Base-by-base conservation (phyloP, 2,888 invertebrate species). In the Euspilapteryx auroguttella region DNA sequence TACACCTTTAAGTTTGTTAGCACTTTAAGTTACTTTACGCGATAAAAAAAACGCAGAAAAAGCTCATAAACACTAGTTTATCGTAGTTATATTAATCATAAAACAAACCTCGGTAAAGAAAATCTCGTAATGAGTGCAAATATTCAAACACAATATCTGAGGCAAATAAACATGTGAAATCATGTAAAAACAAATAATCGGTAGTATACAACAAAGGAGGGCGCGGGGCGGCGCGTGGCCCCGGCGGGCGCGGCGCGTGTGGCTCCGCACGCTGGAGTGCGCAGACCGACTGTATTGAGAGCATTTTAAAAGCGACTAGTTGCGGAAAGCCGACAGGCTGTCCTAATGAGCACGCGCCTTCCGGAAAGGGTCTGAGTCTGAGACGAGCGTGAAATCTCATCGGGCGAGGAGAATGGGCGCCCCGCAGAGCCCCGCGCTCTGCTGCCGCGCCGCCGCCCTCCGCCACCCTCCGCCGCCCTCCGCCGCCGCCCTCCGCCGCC, bases 131-230 rank as follows among this genome's bases (percentile, higher is more conserved):
- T n/a, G n/a, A n/a, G n/a, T n/a, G n/a, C n/a, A n/a, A n/a, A n/a
- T n/a, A n/a, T n/a, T n/a, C n/a, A n/a, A n/a, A 23, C 23, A 6
- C 9, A 23, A 23, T 3, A 9, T 23, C 10, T 6, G 23, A 10
- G 23, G 14, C 28, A 40, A 57, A 58, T 56, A 57, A 55, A 58
- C 58, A 56, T 47, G 55, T 61, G 61, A 65, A 65, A 66, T 66
- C 61, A 65, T 48, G 64, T 64, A 71, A 61, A 58, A 63, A 54
- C 64, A 68, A 71, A 69, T 64, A 65, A 46, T 41, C 46, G 47
- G 30, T 25, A 17, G 21, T 11, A n/a, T n/a, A 21, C 24, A 30
- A 33, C 24, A 30, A 29, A 23, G 24, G 37, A 37, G 42, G 39
- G 44, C 38, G 28, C 38, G 28, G 31, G 36, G 33, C 31, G 37